Evolutionary conservation across 2,113 vertebrate genomes (phyloP).

Genomic region (Petrocephalus microphthalmus): DNA sequence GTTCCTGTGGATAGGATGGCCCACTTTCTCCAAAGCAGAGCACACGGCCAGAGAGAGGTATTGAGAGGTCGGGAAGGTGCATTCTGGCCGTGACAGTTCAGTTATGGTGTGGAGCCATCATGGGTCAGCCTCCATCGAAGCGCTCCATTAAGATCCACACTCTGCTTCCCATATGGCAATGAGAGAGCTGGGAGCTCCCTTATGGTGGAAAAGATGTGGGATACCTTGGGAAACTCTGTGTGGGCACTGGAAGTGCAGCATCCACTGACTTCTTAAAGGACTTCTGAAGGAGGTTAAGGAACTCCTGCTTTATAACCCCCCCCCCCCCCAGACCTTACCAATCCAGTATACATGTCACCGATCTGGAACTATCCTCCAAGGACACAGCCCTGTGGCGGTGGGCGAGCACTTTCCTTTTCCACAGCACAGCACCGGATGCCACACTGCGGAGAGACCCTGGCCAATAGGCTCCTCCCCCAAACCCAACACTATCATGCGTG

Average conservation of each 20-base stretch:
- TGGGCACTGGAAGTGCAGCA: constrained; percentile 47
- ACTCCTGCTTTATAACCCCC: neutral
- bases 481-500: neutral
- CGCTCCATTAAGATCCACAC: neutral
- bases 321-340: neutral
- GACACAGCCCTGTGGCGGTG: neutral
- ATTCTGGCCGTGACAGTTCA: neutral
- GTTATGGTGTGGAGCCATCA: neutral
- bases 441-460: neutral
- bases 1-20: neutral
- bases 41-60: constrained; percentile 5
- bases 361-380: neutral
- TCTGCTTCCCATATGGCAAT: constrained; percentile 13
- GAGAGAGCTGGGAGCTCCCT: constrained; percentile 28
- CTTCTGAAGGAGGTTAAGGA: constrained; percentile 44
- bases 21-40: neutral
- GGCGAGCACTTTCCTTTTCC: neutral
- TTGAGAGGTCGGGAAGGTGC: constrained; percentile 30
- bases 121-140: neutral
- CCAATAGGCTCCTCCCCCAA: neutral
- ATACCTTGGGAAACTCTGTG: constrained; percentile 6
- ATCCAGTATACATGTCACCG: neutral
- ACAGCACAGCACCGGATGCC: neutral
- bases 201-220: constrained; percentile 18
- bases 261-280: constrained; percentile 54